phyloP scores from a whole-genome alignment of 2,797 vertebrate species.

The Eulemur mongoz region DNA sequence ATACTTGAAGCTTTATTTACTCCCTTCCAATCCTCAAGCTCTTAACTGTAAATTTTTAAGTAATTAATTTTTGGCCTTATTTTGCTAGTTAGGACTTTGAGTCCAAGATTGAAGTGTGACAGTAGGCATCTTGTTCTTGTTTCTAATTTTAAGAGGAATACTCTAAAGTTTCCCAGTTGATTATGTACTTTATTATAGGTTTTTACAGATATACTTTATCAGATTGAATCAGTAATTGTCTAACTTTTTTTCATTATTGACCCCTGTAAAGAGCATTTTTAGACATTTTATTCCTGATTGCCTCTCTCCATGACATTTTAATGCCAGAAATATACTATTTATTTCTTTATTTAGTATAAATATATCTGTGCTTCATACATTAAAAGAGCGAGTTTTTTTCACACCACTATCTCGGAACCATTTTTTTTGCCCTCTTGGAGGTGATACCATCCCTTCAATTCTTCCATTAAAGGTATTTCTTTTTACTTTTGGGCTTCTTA shows the following conservation, averaged over 20 bases:
- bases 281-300: not conserved
- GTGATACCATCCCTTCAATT: too few relatives aligned
- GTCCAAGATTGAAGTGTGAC: too few relatives aligned
- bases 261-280: not conserved
- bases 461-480: not conserved
- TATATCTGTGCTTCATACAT: not conserved
- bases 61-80: not conserved
- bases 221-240: not conserved
- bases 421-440: too few relatives aligned
- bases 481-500: not conserved
- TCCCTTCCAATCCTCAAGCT: not conserved
- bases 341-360: not conserved
- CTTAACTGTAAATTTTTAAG: not conserved
- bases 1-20: not conserved
- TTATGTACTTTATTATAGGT: not conserved
- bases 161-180: not conserved
- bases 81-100: not conserved
- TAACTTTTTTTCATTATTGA: not conserved
- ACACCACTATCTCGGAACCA: not conserved
- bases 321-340: not conserved
- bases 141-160: not conserved
- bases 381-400: not conserved
- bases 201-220: not conserved
- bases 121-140: not conserved
- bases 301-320: not conserved